Conservation (phyloP, 2,888 invertebrate genomes). For the Mechanitis mazaeus region DNA sequence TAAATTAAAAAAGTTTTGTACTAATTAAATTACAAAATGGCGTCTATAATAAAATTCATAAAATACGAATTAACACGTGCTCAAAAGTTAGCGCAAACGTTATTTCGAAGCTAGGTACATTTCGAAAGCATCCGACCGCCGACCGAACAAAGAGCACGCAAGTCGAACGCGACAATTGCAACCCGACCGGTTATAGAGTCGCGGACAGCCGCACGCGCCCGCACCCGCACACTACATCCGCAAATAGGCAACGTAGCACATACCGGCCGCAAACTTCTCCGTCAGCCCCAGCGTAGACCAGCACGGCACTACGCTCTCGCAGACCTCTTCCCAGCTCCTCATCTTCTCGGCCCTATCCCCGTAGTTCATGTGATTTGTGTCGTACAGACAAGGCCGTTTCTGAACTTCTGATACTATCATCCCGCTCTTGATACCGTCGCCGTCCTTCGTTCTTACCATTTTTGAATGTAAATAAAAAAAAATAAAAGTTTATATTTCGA, state of each 20-base stretch:
- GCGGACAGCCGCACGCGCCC: conserved; percentile 31
- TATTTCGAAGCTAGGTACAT: conserved; percentile 55
- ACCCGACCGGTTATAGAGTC: conserved; percentile 43
- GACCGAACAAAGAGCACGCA: conserved; percentile 69
- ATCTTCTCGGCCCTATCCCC: conserved; percentile 67
- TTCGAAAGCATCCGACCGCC: conserved; percentile 58
- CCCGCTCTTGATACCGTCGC: conserved; percentile 63
- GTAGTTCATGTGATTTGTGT: conserved; percentile 62
- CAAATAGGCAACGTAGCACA: conserved; percentile 47
- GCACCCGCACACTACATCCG: conserved; percentile 37
- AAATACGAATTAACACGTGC: conserved; percentile 42
- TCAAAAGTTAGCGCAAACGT: conserved; percentile 40
- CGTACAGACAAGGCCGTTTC: conserved; percentile 62
- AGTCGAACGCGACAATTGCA: conserved; percentile 55
- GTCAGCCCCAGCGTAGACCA: conserved; percentile 57
- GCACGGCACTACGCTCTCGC: conserved; percentile 63
- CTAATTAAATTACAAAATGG: conserved; percentile 40
- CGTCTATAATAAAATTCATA: conserved; percentile 34
- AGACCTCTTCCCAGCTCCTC: conserved; percentile 69
- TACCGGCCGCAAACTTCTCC: conserved; percentile 68
- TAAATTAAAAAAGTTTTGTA: conserved; percentile 10
- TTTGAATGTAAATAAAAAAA: conserved; percentile 28
- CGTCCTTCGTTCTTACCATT: conserved; percentile 65
- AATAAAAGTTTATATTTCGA: conserved; percentile 29
- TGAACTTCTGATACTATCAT: conserved; percentile 63